phyloP scores from a whole-genome alignment of 37 sponge, comb jelly and placozoan genomes.

The Agelas oroides region DNA sequence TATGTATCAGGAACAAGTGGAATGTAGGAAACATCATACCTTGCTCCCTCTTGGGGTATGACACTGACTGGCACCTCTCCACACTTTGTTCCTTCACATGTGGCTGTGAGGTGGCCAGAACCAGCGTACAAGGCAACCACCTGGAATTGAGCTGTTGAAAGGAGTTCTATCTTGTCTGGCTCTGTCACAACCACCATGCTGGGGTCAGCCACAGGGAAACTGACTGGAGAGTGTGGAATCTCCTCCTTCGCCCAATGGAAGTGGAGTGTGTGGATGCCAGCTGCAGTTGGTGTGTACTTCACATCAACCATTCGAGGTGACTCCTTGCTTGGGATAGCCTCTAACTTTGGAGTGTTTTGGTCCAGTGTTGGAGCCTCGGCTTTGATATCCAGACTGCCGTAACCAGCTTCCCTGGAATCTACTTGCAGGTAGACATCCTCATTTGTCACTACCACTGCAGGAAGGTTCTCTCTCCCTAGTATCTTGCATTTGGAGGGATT shows the following conservation, averaged over 20 bases:
- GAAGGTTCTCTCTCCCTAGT: constrained; percentile 33
- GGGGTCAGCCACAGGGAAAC: constrained; percentile 34
- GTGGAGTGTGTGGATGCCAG: constrained; percentile 50
- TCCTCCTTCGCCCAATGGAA: constrained; percentile 51
- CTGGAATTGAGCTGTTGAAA: constrained; percentile 7
- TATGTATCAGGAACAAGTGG: constrained; percentile 6
- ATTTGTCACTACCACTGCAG: neutral
- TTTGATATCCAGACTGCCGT: constrained; percentile 29
- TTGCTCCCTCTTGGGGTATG: neutral
- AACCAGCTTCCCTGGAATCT: constrained; percentile 29
- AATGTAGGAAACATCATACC: neutral
- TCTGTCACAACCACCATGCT: constrained; percentile 45
- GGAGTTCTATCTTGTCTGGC: constrained; percentile 44
- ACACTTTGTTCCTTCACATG: constrained; percentile 25
- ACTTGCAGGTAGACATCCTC: constrained; percentile 24
- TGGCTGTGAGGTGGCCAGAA: constrained; percentile 18
- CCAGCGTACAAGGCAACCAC: constrained; percentile 59
- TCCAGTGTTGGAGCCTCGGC: neutral
- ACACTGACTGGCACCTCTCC: constrained; percentile 31
- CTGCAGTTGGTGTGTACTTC: constrained; percentile 26
- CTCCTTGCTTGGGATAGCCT: neutral
- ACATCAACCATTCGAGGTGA: constrained; percentile 10
- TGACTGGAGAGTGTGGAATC: constrained; percentile 59
- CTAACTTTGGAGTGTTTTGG: no score
- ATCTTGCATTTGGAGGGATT: constrained; percentile 56